Base-by-base conservation (phyloP, 92 coral and sea anemone genomes). In the Meandrina meandrites region DNA sequence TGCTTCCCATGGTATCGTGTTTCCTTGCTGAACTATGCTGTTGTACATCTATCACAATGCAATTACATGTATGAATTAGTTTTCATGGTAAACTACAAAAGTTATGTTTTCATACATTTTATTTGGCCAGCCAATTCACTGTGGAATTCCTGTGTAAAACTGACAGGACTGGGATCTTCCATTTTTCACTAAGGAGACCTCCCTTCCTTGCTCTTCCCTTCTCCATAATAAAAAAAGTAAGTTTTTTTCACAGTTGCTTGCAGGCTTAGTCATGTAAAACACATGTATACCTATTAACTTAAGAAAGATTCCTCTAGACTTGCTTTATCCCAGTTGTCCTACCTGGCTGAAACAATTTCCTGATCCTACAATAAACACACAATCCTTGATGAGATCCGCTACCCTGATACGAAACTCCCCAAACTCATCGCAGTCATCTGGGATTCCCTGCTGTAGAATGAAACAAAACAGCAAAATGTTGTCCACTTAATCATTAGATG, bases 351-450 rank as follows among this genome's bases (percentile, higher is more conserved):
- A 97, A 69, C 96, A 93, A 48, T 76, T 92, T 76, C 91, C 89
- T 75, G 99, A 97, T 53, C 99, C 98, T 80, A 97, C 94, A 80
- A 97, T 92, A 76, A 97, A 97, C 50, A 95, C 98, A 89, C 97
- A 97, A 78, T 97, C 99, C 86, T 95, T 97, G 69, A 97, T 88
- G 47, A 97, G 93, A 64, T 97, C 99, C 56, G 98, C 92, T 24
- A 97, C 99, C 86, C 99, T 84, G 75, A 89, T 87, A 64, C 99
- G 96, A 79, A 97, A 97, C 81, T 97, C 99, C 11, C 92, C 90
- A 84, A 97, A 97, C 73, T 97, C 99, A 90, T 90, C 93, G 12
- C 90, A 86, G 67, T 93, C 93, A 16, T 94, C 95, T 54, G 98
- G 98, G 51, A 97, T 93, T 0, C 93, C 97, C n/a, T 94, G 87